These are phyloP conservation scores for Trichogramma dendrolimi DNA, from an alignment of 2,888 invertebrate species.

Conservation along the genomic window DNA sequence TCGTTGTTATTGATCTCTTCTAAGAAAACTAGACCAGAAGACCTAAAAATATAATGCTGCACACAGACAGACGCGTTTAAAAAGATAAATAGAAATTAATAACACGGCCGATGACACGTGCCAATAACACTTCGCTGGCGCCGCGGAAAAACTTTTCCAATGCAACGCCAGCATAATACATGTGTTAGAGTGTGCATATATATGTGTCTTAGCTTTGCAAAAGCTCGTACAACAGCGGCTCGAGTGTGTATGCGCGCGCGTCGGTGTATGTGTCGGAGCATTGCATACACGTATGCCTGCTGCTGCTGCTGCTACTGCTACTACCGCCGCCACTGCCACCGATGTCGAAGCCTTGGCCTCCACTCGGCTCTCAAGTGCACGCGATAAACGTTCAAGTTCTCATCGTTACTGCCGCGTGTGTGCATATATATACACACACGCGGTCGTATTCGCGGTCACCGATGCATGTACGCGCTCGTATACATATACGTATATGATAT, in stretches of 20 bases:
- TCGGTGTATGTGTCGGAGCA: constrained; percentile 20
- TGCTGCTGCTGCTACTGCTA: constrained; percentile 41
- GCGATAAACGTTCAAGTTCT: constrained; percentile 13
- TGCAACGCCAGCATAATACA: neutral
- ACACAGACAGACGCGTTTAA: no score
- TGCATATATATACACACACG: no score
- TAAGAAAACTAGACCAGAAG: no score
- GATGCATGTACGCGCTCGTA: no score
- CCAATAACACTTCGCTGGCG: no score
- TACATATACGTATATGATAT: no score
- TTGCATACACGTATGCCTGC: constrained; percentile 32
- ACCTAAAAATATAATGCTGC: no score
- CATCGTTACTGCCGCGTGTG: neutral
- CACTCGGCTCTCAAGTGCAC: constrained; percentile 1
- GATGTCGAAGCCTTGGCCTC: constrained; percentile 27
- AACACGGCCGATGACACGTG: no score
- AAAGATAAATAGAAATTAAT: no score
- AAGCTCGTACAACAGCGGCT: constrained; percentile 32
- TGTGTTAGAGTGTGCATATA: neutral
- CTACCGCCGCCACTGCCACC: constrained; percentile 26
- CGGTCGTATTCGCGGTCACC: no score
- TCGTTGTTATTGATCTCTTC: no score
- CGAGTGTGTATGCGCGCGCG: constrained; percentile 23
- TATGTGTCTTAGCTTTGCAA: neutral
- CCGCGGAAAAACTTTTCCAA: no score